Percentiles rank a stretch among this genome's conserved stretches.
Evolutionary conservation across 2,113 vertebrate genomes (phyloP).

Genomic region (Cranoglanis bouderius): DNA sequence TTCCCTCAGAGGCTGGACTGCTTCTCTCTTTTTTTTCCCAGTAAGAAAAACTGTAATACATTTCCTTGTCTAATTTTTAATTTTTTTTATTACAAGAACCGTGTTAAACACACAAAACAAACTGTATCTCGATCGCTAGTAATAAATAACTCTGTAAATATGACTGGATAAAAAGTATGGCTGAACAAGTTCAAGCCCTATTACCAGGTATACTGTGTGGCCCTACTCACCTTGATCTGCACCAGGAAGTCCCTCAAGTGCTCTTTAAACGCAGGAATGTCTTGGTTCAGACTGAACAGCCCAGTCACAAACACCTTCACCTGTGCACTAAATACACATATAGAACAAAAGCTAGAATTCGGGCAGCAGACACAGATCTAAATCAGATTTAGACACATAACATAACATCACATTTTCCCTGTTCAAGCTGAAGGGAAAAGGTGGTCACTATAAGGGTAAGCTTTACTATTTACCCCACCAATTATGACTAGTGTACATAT

Average conservation of each 20-base stretch:
- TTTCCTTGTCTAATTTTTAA: not conserved
- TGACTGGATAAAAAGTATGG: not conserved
- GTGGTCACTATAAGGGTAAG: not conserved
- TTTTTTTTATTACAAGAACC: not conserved
- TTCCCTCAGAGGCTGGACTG: too few relatives aligned
- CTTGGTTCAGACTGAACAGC: conserved; percentile 98
- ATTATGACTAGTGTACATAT: too few relatives aligned
- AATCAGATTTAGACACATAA: not conserved
- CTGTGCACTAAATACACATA: conserved; percentile 83
- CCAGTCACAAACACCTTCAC: conserved; percentile 99
- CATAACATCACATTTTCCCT: not conserved
- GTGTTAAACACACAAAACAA: not conserved
- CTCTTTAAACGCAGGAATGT: conserved; percentile 99
- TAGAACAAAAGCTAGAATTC: not conserved
- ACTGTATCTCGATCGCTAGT: not conserved
- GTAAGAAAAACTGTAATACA: too few relatives aligned
- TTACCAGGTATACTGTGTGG: not conserved
- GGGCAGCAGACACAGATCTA: not conserved
- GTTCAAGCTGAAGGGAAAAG: not conserved
- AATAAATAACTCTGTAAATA: not conserved
- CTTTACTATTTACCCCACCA: too few relatives aligned
- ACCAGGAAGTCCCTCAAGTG: conserved; percentile 98
- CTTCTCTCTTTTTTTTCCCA: too few relatives aligned
- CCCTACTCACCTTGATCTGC: conserved; percentile 89
- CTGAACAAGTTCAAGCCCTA: not conserved